Percentiles rank a stretch among this genome's conserved stretches.
These are phyloP conservation scores for Desmodus rotundus DNA, from an alignment of 2,113 vertebrate species.

Conservation along the genomic window DNA sequence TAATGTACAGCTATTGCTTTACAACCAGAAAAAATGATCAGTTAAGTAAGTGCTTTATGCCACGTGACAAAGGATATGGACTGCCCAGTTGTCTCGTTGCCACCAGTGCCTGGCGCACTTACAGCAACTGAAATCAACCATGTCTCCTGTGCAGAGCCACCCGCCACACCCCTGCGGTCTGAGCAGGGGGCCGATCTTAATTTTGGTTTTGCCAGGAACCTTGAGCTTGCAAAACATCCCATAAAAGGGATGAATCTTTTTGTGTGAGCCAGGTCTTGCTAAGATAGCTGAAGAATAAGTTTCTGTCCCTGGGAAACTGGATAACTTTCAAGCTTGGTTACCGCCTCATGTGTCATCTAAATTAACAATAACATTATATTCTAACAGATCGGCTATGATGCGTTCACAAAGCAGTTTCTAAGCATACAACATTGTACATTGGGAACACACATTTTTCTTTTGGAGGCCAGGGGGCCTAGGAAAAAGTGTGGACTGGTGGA, in stretches of 20 bases:
- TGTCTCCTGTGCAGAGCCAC: not conserved
- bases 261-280: not conserved
- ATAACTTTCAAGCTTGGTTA: not conserved
- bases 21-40: not conserved
- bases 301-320: not conserved
- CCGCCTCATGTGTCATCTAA: not conserved
- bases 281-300: not conserved
- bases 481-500: not conserved
- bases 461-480: not conserved
- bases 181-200: not conserved
- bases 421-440: not conserved
- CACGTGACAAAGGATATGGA: not conserved
- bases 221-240: not conserved
- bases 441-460: not conserved
- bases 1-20: not conserved
- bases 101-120: not conserved
- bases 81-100: not conserved
- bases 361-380: not conserved
- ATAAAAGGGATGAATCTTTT: not conserved
- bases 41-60: not conserved
- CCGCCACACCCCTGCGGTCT: no score
- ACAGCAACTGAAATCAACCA: no score
- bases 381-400: not conserved
- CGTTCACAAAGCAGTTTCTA: not conserved
- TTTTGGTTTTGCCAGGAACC: not conserved